Conservation (phyloP, 2,797 vertebrate species). For the Prionace glauca region DNA sequence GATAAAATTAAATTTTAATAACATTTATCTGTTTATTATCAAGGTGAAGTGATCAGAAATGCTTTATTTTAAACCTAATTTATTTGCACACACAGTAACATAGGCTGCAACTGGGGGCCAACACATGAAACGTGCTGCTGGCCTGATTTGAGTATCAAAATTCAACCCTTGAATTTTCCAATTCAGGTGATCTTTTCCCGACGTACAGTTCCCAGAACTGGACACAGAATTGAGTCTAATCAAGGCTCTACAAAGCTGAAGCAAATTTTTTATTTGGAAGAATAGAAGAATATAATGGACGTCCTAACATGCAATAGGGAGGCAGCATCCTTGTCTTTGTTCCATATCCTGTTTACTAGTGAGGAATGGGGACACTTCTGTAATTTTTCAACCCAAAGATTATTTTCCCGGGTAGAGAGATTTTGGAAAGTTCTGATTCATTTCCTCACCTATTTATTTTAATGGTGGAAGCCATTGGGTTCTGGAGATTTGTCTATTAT, state of each 20-base stretch:
- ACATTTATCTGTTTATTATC: not conserved
- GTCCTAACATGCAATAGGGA: not conserved
- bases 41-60: not conserved
- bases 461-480: not conserved
- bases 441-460: not conserved
- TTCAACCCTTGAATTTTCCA: not conserved
- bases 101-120: not conserved
- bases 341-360: not conserved
- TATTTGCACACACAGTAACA: not conserved
- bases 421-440: not conserved
- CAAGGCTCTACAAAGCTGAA: not conserved
- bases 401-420: not conserved
- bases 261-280: not conserved
- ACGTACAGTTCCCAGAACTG: not conserved
- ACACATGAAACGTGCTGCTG: not conserved
- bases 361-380: not conserved
- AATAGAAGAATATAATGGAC: not conserved
- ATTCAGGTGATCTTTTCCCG: not conserved
- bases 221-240: not conserved
- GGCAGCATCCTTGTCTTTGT: not conserved
- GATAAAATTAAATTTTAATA: not conserved
- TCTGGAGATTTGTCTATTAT: not conserved
- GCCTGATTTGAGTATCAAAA: not conserved
- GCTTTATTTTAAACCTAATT: not conserved
- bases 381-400: not conserved